These are phyloP conservation scores for Drosophila pachea DNA, from an alignment of 1,140 invertebrate genomes.

Conservation along the genomic window DNA sequence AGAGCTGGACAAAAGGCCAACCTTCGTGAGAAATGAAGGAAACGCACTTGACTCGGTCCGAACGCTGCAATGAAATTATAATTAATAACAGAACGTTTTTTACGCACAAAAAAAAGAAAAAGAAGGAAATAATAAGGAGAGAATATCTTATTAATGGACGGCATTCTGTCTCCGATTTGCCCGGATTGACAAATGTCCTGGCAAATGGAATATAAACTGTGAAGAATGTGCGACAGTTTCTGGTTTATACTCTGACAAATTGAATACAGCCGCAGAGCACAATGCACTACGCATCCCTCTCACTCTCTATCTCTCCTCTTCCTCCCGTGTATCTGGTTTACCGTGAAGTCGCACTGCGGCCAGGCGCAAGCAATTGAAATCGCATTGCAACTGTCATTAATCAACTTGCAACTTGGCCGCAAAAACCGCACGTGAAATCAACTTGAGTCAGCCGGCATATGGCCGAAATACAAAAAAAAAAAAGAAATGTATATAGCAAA, in stretches of 20 bases:
- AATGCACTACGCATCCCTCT: constrained; percentile 23
- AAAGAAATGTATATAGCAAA: constrained; percentile 37
- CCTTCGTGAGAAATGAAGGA: background rate
- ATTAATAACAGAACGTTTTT: constrained; percentile 8
- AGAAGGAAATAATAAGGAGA: constrained; percentile 11
- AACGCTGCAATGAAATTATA: background rate
- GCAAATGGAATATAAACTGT: constrained; percentile 32
- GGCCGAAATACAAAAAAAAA: constrained; percentile 26
- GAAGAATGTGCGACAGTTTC: constrained; percentile 36
- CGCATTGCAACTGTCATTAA: constrained; percentile 43
- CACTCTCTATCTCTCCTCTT: background rate
- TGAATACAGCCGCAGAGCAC: constrained; percentile 35
- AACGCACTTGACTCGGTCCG: background rate
- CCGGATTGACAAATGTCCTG: constrained; percentile 37
- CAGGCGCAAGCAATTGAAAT: constrained; percentile 41
- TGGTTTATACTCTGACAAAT: constrained; percentile 43
- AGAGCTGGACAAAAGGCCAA: background rate
- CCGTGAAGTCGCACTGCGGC: background rate
- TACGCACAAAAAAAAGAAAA: background rate
- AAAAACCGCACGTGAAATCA: constrained; percentile 38
- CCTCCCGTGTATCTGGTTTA: background rate
- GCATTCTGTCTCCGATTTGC: constrained; percentile 13
- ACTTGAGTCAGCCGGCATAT: constrained; percentile 24
- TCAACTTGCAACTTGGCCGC: constrained; percentile 54
- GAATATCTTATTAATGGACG: constrained; percentile 36